Conservation (phyloP, 2,888 invertebrate genomes). For the Sinhomidia bicolor region DNA sequence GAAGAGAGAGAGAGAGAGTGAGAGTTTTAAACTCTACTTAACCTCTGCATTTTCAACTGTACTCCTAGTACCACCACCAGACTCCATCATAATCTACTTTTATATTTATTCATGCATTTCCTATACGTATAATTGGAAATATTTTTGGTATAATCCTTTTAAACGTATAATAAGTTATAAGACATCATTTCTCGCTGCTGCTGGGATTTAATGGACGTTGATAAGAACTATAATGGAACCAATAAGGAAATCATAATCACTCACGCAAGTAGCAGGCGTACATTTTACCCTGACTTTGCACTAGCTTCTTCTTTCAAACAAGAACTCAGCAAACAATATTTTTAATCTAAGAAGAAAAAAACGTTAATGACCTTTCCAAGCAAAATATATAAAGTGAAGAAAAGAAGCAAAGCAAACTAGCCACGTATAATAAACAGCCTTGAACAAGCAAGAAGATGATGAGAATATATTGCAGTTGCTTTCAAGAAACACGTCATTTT, state of each 20-base stretch:
- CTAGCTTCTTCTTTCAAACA: background rate
- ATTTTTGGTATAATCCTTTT: too few species aligned
- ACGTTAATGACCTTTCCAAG: slow-evolving; percentile 55
- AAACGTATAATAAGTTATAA: too few species aligned
- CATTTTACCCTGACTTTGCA: background rate
- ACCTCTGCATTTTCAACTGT: too few species aligned
- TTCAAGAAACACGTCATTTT: background rate
- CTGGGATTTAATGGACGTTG: slow-evolving; percentile 1
- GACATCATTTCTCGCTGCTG: background rate
- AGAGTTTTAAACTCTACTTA: too few species aligned
- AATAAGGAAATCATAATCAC: slow-evolving; percentile 62
- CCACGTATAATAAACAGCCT: background rate
- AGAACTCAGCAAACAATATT: slow-evolving; percentile 34
- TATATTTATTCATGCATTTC: too few species aligned
- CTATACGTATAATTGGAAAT: too few species aligned
- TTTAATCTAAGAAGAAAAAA: slow-evolving; percentile 18
- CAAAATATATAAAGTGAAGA: background rate
- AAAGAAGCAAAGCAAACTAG: background rate
- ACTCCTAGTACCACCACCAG: too few species aligned
- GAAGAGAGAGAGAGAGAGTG: too few species aligned
- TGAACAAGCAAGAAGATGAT: background rate
- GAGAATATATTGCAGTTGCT: too few species aligned
- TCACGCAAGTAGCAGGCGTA: background rate
- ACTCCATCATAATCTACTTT: too few species aligned
- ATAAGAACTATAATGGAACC: background rate